phyloP scores from a whole-genome alignment of 2,113 vertebrate genomes.

The Charadrius vociferus region DNA sequence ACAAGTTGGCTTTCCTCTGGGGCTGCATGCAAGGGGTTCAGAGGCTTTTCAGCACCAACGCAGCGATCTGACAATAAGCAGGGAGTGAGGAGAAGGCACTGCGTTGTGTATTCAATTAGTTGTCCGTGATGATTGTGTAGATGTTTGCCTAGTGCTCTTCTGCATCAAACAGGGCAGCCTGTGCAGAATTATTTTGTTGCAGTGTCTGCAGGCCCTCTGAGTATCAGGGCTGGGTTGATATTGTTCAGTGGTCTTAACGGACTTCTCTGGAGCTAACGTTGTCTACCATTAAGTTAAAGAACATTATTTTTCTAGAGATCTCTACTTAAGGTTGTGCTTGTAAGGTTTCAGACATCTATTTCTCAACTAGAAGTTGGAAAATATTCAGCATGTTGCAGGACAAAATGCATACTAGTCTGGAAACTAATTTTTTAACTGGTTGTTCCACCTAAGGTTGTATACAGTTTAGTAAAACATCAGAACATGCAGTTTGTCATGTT shows the following conservation, averaged over 20 bases:
- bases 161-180: not conserved
- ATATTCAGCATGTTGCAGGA: not conserved
- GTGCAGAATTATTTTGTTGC: not conserved
- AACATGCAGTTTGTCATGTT: not conserved
- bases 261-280: not conserved
- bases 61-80: not conserved
- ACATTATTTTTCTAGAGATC: not conserved
- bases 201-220: not conserved
- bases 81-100: not conserved
- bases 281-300: not conserved
- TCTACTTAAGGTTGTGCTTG: not conserved
- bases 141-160: not conserved
- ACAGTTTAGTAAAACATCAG: not conserved
- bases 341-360: not conserved
- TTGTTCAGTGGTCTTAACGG: not conserved
- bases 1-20: not conserved
- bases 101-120: not conserved
- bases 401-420: not conserved
- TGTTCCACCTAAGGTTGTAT: not conserved
- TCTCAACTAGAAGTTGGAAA: not conserved
- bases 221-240: not conserved
- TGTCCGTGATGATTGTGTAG: fast-evolving
- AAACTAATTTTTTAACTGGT: not conserved
- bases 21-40: not conserved
- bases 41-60: not conserved